Evolutionary conservation across 2,797 vertebrate species (phyloP), one percentile per base, ranked within the genome.

Genomic region (Falco naumanni): DNA sequence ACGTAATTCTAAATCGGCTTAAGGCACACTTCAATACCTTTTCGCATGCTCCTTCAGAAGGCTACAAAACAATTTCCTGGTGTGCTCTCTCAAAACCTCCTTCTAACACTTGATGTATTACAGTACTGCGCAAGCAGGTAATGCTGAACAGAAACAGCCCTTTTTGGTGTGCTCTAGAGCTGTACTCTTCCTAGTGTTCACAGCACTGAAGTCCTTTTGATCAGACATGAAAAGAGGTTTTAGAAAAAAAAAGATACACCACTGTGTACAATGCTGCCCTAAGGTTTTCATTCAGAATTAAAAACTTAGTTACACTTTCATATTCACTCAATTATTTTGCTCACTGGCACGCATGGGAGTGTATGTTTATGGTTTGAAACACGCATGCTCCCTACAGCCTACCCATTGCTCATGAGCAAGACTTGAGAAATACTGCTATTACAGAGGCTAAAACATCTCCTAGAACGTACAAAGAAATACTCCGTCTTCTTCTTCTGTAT

Each of bases 91-190:
- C 39, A 39, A 47, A 75, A 54, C 53, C 20, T 56, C 16, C 43
- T 13, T 15, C 4, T 47, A 31, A 41, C 9, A 3, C 25, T 26
- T 39, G 20, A 31, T 37, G 53, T 29, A 24, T 39, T 34, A 20
- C 0, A 33, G 21, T 14, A 6, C 6, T 25, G 13, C 10, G 33
- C 53, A 66, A 81, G 43, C 21, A 76, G 22, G 64, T 66, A 56
- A 71, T 7, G 41, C 41, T 60, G 41, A 70, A 70, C 33, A 81
- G 34, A 81, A 76, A 29, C 48, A 6, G 70, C 71, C 45, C 57
- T 41, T 68, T 48, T 16, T 7, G 3, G 41, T 15, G 11, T 43
- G 47, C 57, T 11, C 0, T 4, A 16, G 0, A 34, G 47, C 10
- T 50, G 12, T 18, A 16, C 41, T 22, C 33, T 47, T 65, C n/a